phyloP scores from a whole-genome alignment of 2,888 invertebrate genomes.

The Cabera pusaria region DNA sequence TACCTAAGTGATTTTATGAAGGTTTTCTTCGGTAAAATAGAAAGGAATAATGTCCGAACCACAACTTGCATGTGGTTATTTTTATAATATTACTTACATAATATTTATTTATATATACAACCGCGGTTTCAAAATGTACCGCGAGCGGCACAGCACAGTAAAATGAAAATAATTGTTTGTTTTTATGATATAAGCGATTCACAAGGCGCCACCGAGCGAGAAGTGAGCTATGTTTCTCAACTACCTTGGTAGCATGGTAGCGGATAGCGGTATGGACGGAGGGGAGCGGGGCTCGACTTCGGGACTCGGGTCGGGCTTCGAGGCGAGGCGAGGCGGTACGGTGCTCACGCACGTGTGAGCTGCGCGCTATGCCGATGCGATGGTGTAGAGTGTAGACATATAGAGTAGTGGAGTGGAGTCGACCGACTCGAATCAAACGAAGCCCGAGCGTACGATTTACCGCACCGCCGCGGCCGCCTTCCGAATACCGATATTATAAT shows the following conservation, averaged over 20 bases:
- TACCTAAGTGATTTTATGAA: neutral
- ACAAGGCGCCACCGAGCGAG: slow-evolving; percentile 36
- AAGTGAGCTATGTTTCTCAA: slow-evolving; percentile 41
- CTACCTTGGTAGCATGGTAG: slow-evolving; percentile 19
- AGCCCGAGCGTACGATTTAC: too few species aligned
- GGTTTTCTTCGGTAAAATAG: too few species aligned
- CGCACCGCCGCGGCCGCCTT: too few species aligned
- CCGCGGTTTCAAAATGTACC: slow-evolving; percentile 40
- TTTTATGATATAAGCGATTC: slow-evolving; percentile 16
- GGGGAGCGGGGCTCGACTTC: slow-evolving; percentile 56
- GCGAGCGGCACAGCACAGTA: slow-evolving; percentile 31
- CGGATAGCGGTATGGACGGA: slow-evolving; percentile 30
- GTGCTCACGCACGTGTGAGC: slow-evolving; percentile 60
- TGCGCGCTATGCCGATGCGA: slow-evolving; percentile 7
- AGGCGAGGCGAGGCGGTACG: slow-evolving; percentile 1
- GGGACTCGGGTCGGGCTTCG: too few species aligned
- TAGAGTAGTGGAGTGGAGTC: too few species aligned
- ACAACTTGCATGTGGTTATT: slow-evolving; percentile 64
- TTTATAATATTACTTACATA: slow-evolving; percentile 69
- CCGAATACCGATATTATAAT: too few species aligned
- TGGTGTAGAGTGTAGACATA: too few species aligned
- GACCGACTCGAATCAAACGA: too few species aligned
- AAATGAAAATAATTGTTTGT: slow-evolving; percentile 31
- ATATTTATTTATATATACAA: slow-evolving; percentile 36
- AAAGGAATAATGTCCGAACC: too few species aligned